Evolutionary conservation across 2,888 invertebrate genomes (phyloP).

Genomic region (Ectemnius continuus): DNA sequence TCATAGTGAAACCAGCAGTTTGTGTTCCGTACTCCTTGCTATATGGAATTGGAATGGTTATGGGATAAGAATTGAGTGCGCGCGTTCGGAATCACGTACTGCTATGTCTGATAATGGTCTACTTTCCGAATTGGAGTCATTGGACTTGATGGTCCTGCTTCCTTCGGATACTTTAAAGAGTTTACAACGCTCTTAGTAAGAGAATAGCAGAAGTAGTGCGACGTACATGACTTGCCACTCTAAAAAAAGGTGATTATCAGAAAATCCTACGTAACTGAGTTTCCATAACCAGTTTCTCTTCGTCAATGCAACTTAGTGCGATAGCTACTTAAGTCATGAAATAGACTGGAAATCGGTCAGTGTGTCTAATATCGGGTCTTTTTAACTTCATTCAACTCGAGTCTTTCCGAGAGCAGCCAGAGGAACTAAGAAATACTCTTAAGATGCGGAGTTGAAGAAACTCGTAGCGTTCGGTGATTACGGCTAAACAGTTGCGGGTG

Average conservation of each 20-base stretch:
- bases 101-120: background rate
- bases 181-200: too few relatives aligned
- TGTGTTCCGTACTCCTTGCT: background rate
- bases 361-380: too few relatives aligned
- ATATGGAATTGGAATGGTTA: background rate
- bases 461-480: constrained; percentile 56
- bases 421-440: constrained; percentile 36
- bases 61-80: background rate
- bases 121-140: background rate
- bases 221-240: too few relatives aligned
- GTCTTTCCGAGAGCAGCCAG: too few relatives aligned
- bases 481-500: constrained; percentile 54
- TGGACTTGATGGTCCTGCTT: background rate
- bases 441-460: constrained; percentile 45
- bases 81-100: background rate
- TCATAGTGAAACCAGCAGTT: constrained; percentile 6
- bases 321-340: background rate
- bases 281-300: too few relatives aligned
- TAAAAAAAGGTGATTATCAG: too few relatives aligned
- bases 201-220: too few relatives aligned
- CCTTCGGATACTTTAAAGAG: too few relatives aligned
- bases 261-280: too few relatives aligned
- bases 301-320: too few relatives aligned
- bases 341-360: background rate
- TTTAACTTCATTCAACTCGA: too few relatives aligned